Base-by-base conservation (phyloP, 53 echinoderm and acorn worm species). In the Actinopyga echinites region DNA sequence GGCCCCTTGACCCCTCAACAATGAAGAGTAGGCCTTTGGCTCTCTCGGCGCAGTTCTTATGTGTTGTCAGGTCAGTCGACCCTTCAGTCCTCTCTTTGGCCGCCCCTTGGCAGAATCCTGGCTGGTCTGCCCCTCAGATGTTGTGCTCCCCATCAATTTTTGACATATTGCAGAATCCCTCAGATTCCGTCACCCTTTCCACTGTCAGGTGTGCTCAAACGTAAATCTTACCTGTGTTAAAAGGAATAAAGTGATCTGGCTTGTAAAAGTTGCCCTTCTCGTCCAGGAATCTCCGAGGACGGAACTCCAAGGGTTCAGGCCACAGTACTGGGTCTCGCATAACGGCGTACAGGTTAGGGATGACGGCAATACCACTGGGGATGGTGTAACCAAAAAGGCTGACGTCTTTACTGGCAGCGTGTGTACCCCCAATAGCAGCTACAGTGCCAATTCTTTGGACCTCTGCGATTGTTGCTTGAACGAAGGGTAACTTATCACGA, bases 201-300 rank as follows among this genome's bases (percentile, higher is more conserved):
- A 15, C 13, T 40, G 40, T 49, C 49, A 49, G 1, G 0, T 49
- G 13, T 49, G 15, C 2, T 3, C 49, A 49, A 49, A 0, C 3
- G 0, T 17, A 6, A 49, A 6, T n/a, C 25, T 31, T 44, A 80
- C 81, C 81, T 59, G 35, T 80, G 24, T 80, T 80, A 34, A 80
- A 80, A 21, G 81, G 81, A 22, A 80, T 80, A 22, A 80, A 80
- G 30, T 80, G 38, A 22, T 80, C 81, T 20, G 81, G 81, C 23
- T 80, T 80, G 81, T n/a, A 21, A 44, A 80, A 38, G 21, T 80
- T 80, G n/a, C 81, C 81, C 21, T 61, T n/a, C 13, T 62, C 44
- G 25, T 62, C 63, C 43, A 80, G 57, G 30, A 80, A 80, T 34
- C 81, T 59, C n/a, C 40, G 36, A 10, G 81, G 81, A 30, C 58